Percentiles rank a stretch among this genome's conserved stretches.
These are phyloP conservation scores for Psittacula derbiana DNA, from an alignment of 2,797 vertebrate genomes.

Conservation along the genomic window DNA sequence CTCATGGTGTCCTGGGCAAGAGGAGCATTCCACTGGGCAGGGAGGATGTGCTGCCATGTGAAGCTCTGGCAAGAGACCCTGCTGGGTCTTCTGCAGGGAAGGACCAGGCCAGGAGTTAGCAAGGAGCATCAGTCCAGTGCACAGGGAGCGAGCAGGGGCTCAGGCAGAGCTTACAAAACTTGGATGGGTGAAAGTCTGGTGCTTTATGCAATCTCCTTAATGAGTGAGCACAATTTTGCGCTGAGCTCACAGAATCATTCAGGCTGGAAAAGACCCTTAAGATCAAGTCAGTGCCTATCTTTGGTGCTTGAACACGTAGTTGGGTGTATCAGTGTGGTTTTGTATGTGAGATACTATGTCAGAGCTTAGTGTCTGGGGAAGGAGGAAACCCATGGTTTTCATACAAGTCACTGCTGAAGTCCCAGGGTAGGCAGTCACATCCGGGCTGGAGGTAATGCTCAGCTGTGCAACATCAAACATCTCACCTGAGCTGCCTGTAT, in stretches of 20 bases:
- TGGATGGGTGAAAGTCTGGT: not conserved
- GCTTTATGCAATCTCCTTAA: not conserved
- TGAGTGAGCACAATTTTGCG: not conserved
- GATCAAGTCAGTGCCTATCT: not conserved
- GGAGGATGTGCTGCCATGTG: accelerated
- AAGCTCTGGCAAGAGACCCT: not conserved
- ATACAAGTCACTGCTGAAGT: not conserved
- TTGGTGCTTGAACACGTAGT: not conserved
- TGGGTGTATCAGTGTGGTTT: not conserved
- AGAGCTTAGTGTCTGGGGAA: not conserved
- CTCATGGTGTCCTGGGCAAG: not conserved
- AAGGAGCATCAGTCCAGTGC: not conserved
- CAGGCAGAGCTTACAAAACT: not conserved
- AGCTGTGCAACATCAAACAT: not conserved
- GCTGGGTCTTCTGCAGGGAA: not conserved
- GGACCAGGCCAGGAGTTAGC: not conserved
- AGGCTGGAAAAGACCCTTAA: not conserved
- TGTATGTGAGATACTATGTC: not conserved
- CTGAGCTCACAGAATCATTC: not conserved
- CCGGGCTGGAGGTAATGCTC: not conserved
- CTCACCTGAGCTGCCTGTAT: not conserved
- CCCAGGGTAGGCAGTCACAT: not conserved
- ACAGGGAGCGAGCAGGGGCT: not conserved
- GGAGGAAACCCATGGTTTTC: accelerated
- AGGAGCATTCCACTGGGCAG: not conserved